Percentiles rank a stretch among this genome's conserved stretches.
phyloP scores from a whole-genome alignment of 2,113 vertebrate species.

The Callaeas wilsoni region DNA sequence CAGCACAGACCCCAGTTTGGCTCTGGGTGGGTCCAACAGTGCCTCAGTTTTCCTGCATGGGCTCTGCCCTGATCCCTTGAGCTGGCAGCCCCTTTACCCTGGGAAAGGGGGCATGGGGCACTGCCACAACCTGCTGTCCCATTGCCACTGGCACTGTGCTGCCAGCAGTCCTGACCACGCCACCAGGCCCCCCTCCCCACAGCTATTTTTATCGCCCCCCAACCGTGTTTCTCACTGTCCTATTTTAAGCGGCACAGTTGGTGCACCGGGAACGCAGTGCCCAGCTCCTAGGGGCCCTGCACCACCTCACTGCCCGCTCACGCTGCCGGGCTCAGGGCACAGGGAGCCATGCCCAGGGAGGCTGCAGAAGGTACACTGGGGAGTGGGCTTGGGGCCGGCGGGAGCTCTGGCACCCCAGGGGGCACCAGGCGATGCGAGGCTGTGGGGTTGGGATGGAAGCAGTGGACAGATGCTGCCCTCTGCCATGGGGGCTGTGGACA shows the following conservation, averaged over 20 bases:
- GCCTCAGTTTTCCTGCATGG: background rate
- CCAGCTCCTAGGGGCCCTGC: slow-evolving; percentile 23
- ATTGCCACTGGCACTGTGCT: background rate
- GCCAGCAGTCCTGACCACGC: background rate
- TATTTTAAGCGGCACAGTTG: slow-evolving; percentile 71
- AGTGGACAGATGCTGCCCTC: background rate
- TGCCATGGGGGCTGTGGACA: background rate
- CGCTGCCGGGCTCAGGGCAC: background rate
- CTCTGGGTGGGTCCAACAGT: fast-evolving
- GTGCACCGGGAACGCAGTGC: slow-evolving; percentile 9
- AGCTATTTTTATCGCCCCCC: slow-evolving; percentile 27
- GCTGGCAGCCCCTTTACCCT: background rate
- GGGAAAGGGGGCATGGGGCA: background rate
- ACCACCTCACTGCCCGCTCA: background rate
- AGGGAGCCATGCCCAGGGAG: slow-evolving; percentile 64
- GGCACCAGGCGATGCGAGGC: fast-evolving
- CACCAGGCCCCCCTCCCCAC: background rate
- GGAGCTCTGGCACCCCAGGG: background rate
- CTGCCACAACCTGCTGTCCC: background rate
- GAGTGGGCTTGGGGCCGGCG: background rate
- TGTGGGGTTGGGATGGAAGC: background rate
- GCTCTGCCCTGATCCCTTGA: background rate
- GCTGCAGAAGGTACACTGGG: slow-evolving; percentile 72
- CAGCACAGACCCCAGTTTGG: background rate
- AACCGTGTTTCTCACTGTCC: slow-evolving; percentile 53